A percentile compares a stretch with the other conserved stretches of the same genome.
Evolutionary conservation across 2,113 vertebrate genomes (phyloP).

Genomic region (Corydoras maculifer): DNA sequence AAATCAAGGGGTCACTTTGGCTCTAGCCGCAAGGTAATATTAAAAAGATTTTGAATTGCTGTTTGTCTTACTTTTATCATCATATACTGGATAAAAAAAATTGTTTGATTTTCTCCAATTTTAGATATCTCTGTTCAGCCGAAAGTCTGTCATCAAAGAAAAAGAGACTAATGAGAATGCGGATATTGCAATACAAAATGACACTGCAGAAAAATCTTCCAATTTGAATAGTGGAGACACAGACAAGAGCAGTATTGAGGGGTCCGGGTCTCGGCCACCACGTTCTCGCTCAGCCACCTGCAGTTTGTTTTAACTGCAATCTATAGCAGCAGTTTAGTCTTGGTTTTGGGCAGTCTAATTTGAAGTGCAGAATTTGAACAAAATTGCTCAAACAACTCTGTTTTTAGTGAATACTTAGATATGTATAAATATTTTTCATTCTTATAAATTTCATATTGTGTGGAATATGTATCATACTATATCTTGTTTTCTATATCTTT

Average conservation of each 20-base stretch:
- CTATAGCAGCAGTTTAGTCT: too few relatives aligned
- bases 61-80: neutral
- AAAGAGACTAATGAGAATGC: conserved; percentile 35
- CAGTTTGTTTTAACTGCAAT: conserved; percentile 49
- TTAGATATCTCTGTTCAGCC: conserved; percentile 61
- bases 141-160: conserved; percentile 46
- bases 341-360: neutral
- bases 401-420: too few relatives aligned
- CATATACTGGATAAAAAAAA: neutral
- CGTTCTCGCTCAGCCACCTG: conserved; percentile 58
- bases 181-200: conserved; percentile 11
- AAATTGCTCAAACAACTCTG: too few relatives aligned
- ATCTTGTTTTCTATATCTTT: too few relatives aligned
- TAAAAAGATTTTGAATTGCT: neutral
- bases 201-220: conserved; percentile 2
- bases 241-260: neutral
- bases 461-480: conserved; percentile 1
- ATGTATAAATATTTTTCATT: neutral
- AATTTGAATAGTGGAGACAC: neutral
- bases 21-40: conserved; percentile 55
- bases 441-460: conserved; percentile 15
- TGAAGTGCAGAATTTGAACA: neutral
- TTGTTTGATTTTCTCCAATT: neutral
- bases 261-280: neutral
- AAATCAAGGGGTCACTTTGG: conserved; percentile 45